Evolutionary conservation across 1,140 invertebrate species (phyloP), one percentile per base, ranked within the genome.

Genomic region (Parapsyche elsis): DNA sequence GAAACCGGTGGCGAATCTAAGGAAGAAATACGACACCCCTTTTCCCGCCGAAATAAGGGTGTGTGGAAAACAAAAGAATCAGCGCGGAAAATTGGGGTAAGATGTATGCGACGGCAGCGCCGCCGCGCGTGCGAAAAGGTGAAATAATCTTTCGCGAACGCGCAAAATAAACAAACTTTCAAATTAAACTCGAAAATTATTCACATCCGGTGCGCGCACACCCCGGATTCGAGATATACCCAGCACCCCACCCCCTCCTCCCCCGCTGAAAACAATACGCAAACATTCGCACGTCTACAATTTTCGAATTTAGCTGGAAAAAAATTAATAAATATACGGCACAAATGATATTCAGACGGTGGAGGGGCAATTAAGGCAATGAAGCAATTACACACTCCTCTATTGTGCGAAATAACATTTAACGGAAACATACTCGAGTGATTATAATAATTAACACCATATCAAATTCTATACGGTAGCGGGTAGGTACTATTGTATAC

Each of bases 11-110:
- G 73, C 73, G 73, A 75, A 75, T 75, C 73, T 75, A 75, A 75
- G 73, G 44, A 75, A 75, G 73, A 75, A 75, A 75, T 75, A 75
- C 73, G 14, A 75, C 46, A 57, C 21, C 49, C 73, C 38, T 46
- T 30, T 57, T 75, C 45, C 23, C 73, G 10, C 30, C 14, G 73
- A 30, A n/a, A 57, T 53, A 19, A 57, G 57, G 75, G 53, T 14
- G 19, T 49, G 30, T 16, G 70, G 78, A 82, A 38, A 38, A 83
- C 80, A 81, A 81, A 82, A 82, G 81, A 83, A 81, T 81, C 81
- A 81, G 77, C 81, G 81, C 79, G 81, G 79, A 83, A 83, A 83
- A 83, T 83, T 83, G 81, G 81, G 81, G 79, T 79, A 81, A 83
- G 81, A 83, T 79, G 81, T 83, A 81, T 83, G 79, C 67, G 64